phyloP scores from a whole-genome alignment of 2,797 vertebrate genomes.

The Limosa lapponica region DNA sequence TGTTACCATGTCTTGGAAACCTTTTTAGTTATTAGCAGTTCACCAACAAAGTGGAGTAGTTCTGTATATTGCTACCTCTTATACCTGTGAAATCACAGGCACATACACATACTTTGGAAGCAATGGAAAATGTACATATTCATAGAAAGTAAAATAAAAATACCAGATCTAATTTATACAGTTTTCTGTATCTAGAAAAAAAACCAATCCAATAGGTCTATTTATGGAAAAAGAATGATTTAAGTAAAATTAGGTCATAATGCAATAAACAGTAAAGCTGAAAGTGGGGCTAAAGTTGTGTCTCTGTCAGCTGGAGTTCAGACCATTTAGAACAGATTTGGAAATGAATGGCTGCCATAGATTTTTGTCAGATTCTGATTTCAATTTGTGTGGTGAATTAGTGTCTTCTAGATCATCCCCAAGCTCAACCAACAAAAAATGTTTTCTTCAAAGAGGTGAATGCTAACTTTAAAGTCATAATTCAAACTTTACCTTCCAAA shows the following conservation, averaged over 20 bases:
- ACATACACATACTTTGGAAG: background rate
- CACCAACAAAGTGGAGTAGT: background rate
- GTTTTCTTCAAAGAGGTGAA: background rate
- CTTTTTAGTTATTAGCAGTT: background rate
- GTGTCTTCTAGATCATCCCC: background rate
- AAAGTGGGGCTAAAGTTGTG: background rate
- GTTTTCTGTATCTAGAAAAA: background rate
- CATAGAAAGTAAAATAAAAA: background rate
- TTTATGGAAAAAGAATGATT: background rate
- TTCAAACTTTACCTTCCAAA: background rate
- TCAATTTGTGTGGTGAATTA: background rate
- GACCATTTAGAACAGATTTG: background rate
- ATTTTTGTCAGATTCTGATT: constrained; percentile 7
- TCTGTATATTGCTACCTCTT: background rate
- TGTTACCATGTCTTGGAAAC: background rate
- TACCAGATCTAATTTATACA: background rate
- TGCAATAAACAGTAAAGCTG: background rate
- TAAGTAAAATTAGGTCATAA: background rate
- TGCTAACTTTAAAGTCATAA: background rate
- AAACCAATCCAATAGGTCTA: background rate
- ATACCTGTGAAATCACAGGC: background rate
- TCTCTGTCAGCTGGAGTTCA: background rate
- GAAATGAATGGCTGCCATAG: background rate
- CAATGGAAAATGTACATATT: background rate
- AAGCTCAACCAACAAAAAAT: background rate